Conservation (phyloP, 2,888 invertebrate genomes). For the Sericinus montela region DNA sequence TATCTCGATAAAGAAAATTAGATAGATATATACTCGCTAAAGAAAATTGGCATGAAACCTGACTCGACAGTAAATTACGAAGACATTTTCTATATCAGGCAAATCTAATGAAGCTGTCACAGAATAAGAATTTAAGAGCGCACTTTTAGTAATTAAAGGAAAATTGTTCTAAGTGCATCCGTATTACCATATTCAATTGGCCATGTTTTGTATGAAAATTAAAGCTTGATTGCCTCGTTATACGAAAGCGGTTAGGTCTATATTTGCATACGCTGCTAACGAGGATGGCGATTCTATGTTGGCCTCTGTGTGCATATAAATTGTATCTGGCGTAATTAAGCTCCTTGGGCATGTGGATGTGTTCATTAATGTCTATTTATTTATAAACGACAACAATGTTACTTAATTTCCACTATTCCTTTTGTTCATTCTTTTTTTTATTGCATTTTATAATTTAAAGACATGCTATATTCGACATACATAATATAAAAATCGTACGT, state of each 20-base stretch:
- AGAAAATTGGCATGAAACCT: constrained; percentile 3
- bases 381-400: constrained; percentile 11
- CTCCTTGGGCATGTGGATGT: constrained; percentile 16
- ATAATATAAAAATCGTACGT: too few relatives aligned
- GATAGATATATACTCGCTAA: too few relatives aligned
- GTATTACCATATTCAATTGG: constrained; percentile 5
- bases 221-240: constrained; percentile 19
- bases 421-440: not conserved
- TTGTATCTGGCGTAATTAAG: constrained; percentile 19
- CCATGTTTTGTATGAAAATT: constrained; percentile 17
- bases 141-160: constrained; percentile 28
- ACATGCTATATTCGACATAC: too few relatives aligned
- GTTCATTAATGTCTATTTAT: constrained; percentile 17
- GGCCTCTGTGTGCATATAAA: constrained; percentile 14
- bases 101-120: constrained; percentile 31
- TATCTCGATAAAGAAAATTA: too few relatives aligned
- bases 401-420: not conserved
- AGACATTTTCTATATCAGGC: constrained; percentile 27
- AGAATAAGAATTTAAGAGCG: constrained; percentile 29
- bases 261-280: constrained; percentile 19
- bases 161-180: constrained; percentile 25
- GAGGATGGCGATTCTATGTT: constrained; percentile 17
- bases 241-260: constrained; percentile 9
- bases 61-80: constrained; percentile 26
- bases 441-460: too few relatives aligned